Percentiles rank a stretch among this genome's conserved stretches.
Evolutionary conservation across 1,140 invertebrate genomes (phyloP).

Genomic region (Bombus affinis): DNA sequence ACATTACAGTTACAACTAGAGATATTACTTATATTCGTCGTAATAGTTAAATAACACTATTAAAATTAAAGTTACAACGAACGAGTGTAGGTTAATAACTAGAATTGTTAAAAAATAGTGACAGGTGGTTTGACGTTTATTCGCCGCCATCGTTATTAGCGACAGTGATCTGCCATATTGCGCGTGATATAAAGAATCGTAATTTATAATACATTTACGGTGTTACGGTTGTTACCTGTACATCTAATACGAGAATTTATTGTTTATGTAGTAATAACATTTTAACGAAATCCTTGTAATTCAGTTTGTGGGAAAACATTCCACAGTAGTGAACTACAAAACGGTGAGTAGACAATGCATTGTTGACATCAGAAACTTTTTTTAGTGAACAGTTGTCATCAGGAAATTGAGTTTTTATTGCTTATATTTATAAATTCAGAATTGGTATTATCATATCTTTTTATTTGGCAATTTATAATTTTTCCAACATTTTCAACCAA

Average conservation of each 20-base stretch:
- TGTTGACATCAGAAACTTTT: constrained; percentile 59
- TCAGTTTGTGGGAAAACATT: constrained; percentile 20
- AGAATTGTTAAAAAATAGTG: constrained; percentile 51
- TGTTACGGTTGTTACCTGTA: constrained; percentile 42
- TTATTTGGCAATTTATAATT: neutral
- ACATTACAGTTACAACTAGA: neutral
- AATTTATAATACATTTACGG: constrained; percentile 50
- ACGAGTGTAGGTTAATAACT: neutral
- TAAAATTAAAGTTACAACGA: neutral
- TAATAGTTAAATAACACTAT: neutral
- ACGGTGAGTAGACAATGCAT: constrained; percentile 54
- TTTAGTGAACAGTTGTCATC: constrained; percentile 40
- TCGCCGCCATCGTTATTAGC: constrained; percentile 71
- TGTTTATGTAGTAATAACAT: constrained; percentile 45
- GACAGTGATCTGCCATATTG: constrained; percentile 78
- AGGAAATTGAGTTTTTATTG: neutral
- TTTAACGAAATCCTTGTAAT: neutral
- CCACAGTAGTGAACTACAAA: constrained; percentile 8
- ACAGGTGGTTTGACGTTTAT: constrained; percentile 80
- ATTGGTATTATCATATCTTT: neutral
- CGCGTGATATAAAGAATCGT: constrained; percentile 63
- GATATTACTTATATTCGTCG: neutral
- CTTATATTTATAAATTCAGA: neutral
- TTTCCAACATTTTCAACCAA: neutral
- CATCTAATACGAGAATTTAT: constrained; percentile 55